Conservation (phyloP, 2,113 vertebrate species). For the Rattus norvegicus region GRCr8 NC_086028.1:90829501-90830000, state of each 20-base stretch:
- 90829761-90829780: not conserved
- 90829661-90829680: not conserved
- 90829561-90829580: not conserved
- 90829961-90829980: not conserved
- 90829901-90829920: not conserved
- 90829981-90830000: not conserved
- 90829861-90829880: too few relatives aligned
- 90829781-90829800: not conserved
- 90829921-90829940: not conserved
- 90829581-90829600: not conserved
- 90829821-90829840: not conserved
- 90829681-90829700: not conserved
- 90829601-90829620: not conserved
- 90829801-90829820: not conserved
- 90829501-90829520: not conserved
- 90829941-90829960: not conserved
- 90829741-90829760: not conserved
- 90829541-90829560: not conserved
- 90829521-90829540: not conserved
- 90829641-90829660: not conserved
- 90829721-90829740: not conserved
- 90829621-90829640: not conserved
- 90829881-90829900: not conserved
- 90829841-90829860: not conserved
- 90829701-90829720: not conserved